These are phyloP conservation scores for Ceuthmochares aereus DNA, from an alignment of 2,113 vertebrate genomes.

Conservation along the genomic window DNA sequence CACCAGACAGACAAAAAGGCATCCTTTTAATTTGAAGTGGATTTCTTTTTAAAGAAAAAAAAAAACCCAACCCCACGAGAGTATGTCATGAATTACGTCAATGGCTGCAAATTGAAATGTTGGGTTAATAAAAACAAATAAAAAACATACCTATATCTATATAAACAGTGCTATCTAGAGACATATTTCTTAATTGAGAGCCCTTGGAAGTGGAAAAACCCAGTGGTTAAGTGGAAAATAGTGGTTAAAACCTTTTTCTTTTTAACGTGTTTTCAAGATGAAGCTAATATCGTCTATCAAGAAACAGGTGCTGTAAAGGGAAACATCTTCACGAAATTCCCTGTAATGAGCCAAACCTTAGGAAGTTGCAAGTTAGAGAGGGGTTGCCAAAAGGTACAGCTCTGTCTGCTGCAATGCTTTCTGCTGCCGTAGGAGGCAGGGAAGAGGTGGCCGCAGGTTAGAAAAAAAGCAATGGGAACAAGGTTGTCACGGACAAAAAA, in stretches of 20 bases:
- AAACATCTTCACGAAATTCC: background rate
- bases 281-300: background rate
- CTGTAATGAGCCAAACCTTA: background rate
- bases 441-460: background rate
- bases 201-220: background rate
- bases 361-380: background rate
- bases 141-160: conserved; percentile 77
- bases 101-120: conserved; percentile 71
- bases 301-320: conserved; percentile 16
- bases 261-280: background rate
- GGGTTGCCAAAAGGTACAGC: background rate
- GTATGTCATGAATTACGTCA: conserved; percentile 63
- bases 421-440: background rate
- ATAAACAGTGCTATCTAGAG: conserved; percentile 52
- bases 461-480: background rate
- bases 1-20: background rate
- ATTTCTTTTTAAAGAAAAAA: conserved; percentile 65
- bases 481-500: background rate
- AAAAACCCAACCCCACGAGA: background rate
- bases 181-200: conserved; percentile 55
- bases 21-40: conserved; percentile 72
- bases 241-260: background rate
- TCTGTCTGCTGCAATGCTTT: background rate
- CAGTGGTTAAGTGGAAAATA: too few relatives aligned
- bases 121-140: conserved; percentile 75